Base-by-base conservation (phyloP, 1,140 invertebrate species). In the Drosophila auraria region DNA sequence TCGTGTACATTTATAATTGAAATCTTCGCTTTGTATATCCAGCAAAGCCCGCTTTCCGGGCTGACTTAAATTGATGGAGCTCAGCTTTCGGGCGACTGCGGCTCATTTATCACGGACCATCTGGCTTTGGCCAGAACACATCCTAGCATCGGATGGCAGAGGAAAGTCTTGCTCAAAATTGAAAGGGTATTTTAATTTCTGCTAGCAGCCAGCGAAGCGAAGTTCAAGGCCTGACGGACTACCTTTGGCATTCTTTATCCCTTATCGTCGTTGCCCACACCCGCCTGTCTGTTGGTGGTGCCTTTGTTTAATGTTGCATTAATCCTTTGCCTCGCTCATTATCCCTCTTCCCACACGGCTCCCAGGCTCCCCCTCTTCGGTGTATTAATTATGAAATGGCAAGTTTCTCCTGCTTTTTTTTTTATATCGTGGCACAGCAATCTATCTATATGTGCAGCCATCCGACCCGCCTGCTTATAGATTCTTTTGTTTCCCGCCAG, bases 301-400 rank as follows among this genome's bases (percentile, higher is more conserved):
- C 64, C 78, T 63, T 91, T 91, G 74, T 91, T 81, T 82, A 81
- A 82, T 82, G 74, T 68, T 86, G 82, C 82, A 86, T 86, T 84
- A 84, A 86, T 84, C 82, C 74, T 76, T 40, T 70, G 73, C 69
- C 61, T 71, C 68, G 69, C 86, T 87, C 86, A 90, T 89, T 89
- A 84, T 74, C 68, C 70, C 65, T 64, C 76, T 82, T 83, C 76
- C 69, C 77, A 45, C 51, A 56, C 40, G 25, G n/a, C 66, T 56
- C 36, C 60, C 64, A 33, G 36, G 40, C 45, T 23, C 40, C 38
- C 59, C 50, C 45, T 25, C 57, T 63, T 54, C 38, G 74, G 58
- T 70, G 63, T 86, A 90, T 91, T 89, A 84, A 90, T 91, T 89
- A 90, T 89, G 82, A 90, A 90, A 90, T 89, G 71, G 78, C 79